phyloP scores from a whole-genome alignment of 2,888 invertebrate genomes.

The Asteroscopus sphinx region DNA sequence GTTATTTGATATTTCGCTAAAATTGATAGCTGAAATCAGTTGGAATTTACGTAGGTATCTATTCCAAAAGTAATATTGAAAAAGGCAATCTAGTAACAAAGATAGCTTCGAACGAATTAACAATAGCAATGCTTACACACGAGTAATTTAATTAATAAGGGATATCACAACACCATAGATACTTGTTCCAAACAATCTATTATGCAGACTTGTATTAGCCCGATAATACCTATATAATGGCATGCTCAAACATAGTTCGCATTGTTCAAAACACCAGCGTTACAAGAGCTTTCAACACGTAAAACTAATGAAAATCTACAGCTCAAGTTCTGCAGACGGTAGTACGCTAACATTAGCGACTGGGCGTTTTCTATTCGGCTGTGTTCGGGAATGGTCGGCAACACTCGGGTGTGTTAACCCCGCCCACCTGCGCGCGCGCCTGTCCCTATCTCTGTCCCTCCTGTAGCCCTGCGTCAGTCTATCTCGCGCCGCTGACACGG shows the following conservation, averaged over 20 bases:
- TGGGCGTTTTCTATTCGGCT: conserved; percentile 82
- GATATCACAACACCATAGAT: conserved; percentile 67
- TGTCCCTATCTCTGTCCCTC: conserved; percentile 69
- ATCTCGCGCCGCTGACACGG: conserved; percentile 68
- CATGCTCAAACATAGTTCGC: conserved; percentile 70
- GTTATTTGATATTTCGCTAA: too few species aligned
- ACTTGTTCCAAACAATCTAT: conserved; percentile 64
- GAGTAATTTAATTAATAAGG: conserved; percentile 57
- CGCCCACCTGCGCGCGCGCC: conserved; percentile 76
- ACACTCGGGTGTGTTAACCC: conserved; percentile 71
- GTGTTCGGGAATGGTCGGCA: conserved; percentile 77
- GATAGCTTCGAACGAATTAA: conserved; percentile 36
- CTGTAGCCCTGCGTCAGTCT: conserved; percentile 55
- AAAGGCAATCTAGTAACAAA: conserved; percentile 14
- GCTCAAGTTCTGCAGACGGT: conserved; percentile 70
- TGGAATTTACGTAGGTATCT: too few species aligned
- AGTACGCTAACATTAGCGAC: conserved; percentile 69
- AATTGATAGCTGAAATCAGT: too few species aligned
- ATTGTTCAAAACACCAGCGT: conserved; percentile 68
- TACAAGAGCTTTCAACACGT: conserved; percentile 56
- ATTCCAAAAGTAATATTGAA: conserved; percentile 9
- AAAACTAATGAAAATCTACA: conserved; percentile 50
- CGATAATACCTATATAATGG: conserved; percentile 68
- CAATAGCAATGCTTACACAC: conserved; percentile 34
- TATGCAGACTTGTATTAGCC: conserved; percentile 64